A percentile compares a stretch with the other conserved stretches of the same genome.
These are phyloP conservation scores for Amiota mariae DNA, from an alignment of 2,888 invertebrate genomes.

Conservation along the genomic window DNA sequence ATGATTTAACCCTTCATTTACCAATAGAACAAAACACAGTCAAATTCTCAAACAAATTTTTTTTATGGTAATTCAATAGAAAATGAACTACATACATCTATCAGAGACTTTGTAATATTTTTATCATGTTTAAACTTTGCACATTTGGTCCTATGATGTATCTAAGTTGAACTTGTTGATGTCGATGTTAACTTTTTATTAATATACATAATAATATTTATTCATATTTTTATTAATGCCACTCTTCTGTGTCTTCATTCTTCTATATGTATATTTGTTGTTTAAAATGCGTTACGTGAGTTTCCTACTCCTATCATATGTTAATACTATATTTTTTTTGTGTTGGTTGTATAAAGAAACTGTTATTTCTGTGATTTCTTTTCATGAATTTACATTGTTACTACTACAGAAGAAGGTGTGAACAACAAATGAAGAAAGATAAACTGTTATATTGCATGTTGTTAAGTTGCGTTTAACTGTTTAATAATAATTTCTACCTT, in stretches of 20 bases:
- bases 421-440: neutral
- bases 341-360: neutral
- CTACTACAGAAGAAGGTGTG: neutral
- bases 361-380: neutral
- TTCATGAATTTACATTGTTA: neutral
- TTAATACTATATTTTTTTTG: slow-evolving; percentile 45
- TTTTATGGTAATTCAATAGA: neutral
- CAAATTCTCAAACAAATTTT: too few species aligned
- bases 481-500: neutral
- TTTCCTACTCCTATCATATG: slow-evolving; percentile 50
- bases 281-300: slow-evolving; percentile 47
- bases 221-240: neutral
- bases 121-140: neutral
- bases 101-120: neutral
- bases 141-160: neutral
- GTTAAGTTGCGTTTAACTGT: slow-evolving; percentile 12
- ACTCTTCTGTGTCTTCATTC: slow-evolving; percentile 21
- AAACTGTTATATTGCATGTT: slow-evolving; percentile 25
- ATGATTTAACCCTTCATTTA: too few species aligned
- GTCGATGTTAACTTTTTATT: neutral
- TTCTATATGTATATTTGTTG: too few species aligned
- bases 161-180: neutral
- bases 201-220: too few species aligned
- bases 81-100: neutral
- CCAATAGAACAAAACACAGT: too few species aligned